These are phyloP conservation scores for Drosophila affinis DNA, from an alignment of 2,888 invertebrate species.

Conservation along the genomic window DNA sequence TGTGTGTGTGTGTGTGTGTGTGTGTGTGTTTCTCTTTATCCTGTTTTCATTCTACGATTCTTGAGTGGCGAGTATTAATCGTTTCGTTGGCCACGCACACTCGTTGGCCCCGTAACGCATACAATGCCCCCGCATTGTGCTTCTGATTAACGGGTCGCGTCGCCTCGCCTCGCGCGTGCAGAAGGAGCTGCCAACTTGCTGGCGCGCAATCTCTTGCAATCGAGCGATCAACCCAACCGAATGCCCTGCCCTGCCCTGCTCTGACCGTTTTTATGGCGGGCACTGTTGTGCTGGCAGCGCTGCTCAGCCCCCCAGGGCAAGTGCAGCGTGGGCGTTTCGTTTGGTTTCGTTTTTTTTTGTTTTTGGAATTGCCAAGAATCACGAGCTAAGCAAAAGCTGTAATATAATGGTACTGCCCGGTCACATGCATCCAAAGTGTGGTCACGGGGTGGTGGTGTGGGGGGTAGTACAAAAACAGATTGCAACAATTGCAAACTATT, in stretches of 20 bases:
- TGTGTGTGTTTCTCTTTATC: conserved; percentile 16
- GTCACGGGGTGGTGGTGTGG: background rate
- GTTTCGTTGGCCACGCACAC: conserved; percentile 59
- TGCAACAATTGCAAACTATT: conserved; percentile 64
- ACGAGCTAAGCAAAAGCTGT: conserved; percentile 40
- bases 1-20: conserved; percentile 3
- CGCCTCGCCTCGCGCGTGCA: conserved; percentile 4
- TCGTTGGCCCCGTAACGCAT: conserved; percentile 29
- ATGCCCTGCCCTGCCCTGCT: conserved; percentile 7
- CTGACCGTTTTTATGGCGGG: conserved; percentile 10
- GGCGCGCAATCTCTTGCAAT: conserved; percentile 20
- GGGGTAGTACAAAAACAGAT: conserved; percentile 18
- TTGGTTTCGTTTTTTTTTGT: conserved; percentile 1
- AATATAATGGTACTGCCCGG: conserved; percentile 13
- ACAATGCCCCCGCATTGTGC: conserved; percentile 34
- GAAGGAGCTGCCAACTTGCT: conserved; percentile 13
- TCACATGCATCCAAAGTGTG: conserved; percentile 10
- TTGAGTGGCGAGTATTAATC: conserved; percentile 34
- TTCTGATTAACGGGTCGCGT: conserved; percentile 7
- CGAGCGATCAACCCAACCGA: conserved; percentile 20
- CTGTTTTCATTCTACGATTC: conserved; percentile 23
- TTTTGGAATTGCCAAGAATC: conserved; percentile 30
- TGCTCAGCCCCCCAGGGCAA: conserved; percentile 16
- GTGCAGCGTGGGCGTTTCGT: conserved; percentile 33
- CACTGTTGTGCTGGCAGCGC: conserved; percentile 15